These are phyloP conservation scores for Drosophila stalkeri DNA, from an alignment of 2,888 invertebrate genomes.

Conservation along the genomic window DNA sequence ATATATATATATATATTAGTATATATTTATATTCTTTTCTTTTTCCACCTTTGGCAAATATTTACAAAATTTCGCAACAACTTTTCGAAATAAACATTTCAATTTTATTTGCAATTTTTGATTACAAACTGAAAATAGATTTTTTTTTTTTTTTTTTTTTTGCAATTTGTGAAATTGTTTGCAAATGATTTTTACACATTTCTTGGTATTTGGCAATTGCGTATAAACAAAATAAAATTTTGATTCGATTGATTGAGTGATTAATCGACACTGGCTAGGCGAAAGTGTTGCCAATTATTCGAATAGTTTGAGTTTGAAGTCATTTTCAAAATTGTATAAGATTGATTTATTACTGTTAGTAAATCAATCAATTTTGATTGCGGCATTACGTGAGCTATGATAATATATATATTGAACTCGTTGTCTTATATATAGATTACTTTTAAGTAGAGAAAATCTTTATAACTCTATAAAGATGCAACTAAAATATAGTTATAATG, in stretches of 20 bases:
- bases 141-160: not conserved
- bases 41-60: not conserved
- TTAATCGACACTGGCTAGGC: not conserved
- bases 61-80: not conserved
- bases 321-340: not conserved
- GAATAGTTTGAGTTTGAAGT: not conserved
- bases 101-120: not conserved
- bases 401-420: too few relatives aligned
- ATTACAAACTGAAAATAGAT: conserved; percentile 2
- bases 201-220: not conserved
- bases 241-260: conserved; percentile 1
- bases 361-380: not conserved
- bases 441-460: too few relatives aligned
- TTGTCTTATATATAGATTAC: too few relatives aligned
- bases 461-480: too few relatives aligned
- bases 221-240: not conserved
- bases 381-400: too few relatives aligned
- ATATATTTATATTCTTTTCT: not conserved
- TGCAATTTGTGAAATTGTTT: not conserved
- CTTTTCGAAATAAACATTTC: not conserved
- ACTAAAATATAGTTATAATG: too few relatives aligned
- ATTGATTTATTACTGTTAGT: not conserved
- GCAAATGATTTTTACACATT: not conserved
- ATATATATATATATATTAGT: not conserved
- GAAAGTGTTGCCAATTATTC: not conserved